Percentiles rank a stretch among this genome's conserved stretches.
Conservation (phyloP, 1,140 invertebrate genomes). For the Metopolophium dirhodum region DNA sequence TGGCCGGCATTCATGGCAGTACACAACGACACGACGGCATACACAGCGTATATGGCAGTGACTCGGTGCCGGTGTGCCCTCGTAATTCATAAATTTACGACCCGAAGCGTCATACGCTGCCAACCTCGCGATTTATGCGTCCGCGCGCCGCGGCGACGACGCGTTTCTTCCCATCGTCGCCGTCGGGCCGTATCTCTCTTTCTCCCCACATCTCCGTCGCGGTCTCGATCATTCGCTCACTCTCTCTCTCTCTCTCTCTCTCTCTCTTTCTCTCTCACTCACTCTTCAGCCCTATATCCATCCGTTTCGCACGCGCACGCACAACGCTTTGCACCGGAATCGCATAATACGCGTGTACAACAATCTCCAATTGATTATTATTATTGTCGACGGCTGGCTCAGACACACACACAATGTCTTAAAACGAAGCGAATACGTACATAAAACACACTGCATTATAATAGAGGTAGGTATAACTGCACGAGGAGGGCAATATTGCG, state of each 20-base stretch:
- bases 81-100: constrained; percentile 57
- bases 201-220: neutral
- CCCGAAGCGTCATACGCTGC: constrained; percentile 49
- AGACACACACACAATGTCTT: neutral
- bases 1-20: constrained; percentile 50
- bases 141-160: constrained; percentile 21
- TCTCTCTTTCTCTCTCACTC: too few relatives aligned
- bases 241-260: neutral
- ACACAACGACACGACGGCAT: neutral
- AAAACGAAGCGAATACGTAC: neutral
- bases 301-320: neutral
- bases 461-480: neutral
- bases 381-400: constrained; percentile 4
- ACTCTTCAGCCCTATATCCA: neutral
- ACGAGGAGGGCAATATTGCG: neutral
- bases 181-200: neutral
- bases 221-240: neutral
- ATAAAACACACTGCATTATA: neutral
- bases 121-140: constrained; percentile 48
- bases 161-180: constrained; percentile 55
- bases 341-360: constrained; percentile 14
- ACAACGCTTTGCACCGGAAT: neutral
- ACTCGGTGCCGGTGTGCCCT: constrained; percentile 29
- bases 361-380: constrained; percentile 49
- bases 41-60: neutral